Evolutionary conservation across 2,888 invertebrate species (phyloP), one percentile per base, ranked within the genome.

Genomic region (Pasiphila rectangulata): DNA sequence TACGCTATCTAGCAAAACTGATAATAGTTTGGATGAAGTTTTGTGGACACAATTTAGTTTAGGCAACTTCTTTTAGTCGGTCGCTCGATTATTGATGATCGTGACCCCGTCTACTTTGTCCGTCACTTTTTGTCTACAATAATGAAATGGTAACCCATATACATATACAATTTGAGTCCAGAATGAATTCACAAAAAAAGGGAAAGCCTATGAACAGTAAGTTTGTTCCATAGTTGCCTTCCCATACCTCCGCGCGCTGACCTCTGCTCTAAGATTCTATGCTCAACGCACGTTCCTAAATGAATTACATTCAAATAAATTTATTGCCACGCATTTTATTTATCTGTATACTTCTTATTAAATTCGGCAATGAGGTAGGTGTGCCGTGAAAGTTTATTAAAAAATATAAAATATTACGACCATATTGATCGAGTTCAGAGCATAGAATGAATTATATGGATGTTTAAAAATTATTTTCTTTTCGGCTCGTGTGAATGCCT

Each of bases 341-440:
- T 54, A 58, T 54, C 47, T 64, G 64, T 66, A 66, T 70, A 61
- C 67, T 71, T 71, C 72, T 61, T 69, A 69, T 67, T 64, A 58
- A 59, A 67, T 59, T 64, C 63, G 58, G 65, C 63, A 61, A 64
- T 58, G 54, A 56, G 45, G 64, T 58, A 59, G 65, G 63, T 49
- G 63, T 56, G 64, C 54, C 42, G 71, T 45, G 70, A 71, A 71
- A 71, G 72, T 70, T 57, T 44, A 43, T 46, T 43, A 42, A 37
- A 48, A 53, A 46, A 45, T n/a, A n/a, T 59, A 55, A 58, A 54
- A 57, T 58, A 62, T 61, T 51, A 60, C 58, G 58, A 48, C 48
- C 49, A 57, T 59, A 48, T 46, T 45, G 50, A 54, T 56, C 57
- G 52, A 55, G 56, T 57, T 55, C 51, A 50, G 45, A 51, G 52